These are phyloP conservation scores for Tetragonula carbonaria DNA, from an alignment of 2,888 invertebrate genomes.

Conservation along the genomic window DNA sequence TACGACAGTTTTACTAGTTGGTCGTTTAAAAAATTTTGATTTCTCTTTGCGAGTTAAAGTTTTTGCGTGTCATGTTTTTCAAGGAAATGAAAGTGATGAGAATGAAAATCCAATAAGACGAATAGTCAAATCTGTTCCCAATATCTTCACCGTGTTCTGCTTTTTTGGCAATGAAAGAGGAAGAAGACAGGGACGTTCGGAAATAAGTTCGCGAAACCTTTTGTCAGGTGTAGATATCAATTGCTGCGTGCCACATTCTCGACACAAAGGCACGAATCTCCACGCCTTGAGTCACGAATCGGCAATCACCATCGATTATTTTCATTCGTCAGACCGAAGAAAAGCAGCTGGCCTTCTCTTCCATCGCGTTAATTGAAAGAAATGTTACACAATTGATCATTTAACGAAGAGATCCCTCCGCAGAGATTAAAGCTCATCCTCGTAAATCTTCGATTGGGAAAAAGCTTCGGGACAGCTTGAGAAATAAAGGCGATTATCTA, in stretches of 20 bases:
- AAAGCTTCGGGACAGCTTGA: background rate
- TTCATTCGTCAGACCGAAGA: background rate
- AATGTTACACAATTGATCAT: too few species aligned
- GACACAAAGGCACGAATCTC: background rate
- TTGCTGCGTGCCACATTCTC: background rate
- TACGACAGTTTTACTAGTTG: too few species aligned
- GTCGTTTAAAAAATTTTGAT: too few species aligned
- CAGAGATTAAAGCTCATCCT: background rate
- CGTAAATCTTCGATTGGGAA: constrained; percentile 12
- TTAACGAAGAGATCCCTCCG: background rate
- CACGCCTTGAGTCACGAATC: background rate
- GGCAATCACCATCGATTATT: constrained; percentile 9
- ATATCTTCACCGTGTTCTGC: background rate
- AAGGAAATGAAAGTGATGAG: too few species aligned
- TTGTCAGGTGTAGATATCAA: background rate
- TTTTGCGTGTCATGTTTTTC: too few species aligned
- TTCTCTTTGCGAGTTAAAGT: too few species aligned
- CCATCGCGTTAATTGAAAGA: background rate
- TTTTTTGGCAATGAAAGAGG: background rate
- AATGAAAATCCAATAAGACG: background rate
- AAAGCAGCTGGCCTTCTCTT: constrained; percentile 8
- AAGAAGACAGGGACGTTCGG: background rate
- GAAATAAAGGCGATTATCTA: background rate
- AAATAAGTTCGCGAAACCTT: background rate
- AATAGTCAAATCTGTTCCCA: background rate